Base-by-base conservation (phyloP, 2,113 vertebrate species). In the Barnardius zonarius region DNA sequence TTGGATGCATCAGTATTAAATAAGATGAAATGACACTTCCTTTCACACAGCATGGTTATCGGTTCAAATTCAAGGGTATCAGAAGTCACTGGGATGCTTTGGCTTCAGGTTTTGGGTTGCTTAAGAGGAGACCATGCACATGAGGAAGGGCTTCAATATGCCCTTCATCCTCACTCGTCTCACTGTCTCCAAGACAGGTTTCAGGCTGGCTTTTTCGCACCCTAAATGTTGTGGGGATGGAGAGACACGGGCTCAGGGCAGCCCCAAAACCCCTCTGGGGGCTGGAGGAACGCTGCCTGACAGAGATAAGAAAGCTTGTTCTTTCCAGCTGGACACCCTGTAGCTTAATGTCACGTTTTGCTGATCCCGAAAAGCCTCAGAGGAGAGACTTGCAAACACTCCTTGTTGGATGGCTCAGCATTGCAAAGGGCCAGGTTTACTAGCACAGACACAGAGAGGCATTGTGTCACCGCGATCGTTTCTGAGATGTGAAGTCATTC, bases 191-290 rank as follows among this genome's bases (percentile, higher is more conserved):
- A 85, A 28, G 44, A 6, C 24, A 55, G 54, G 24, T 51, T 82
- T 51, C 48, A 46, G 23, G 67, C 48, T 44, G 67, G 13, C 55
- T 3, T 7, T 16, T 85, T 10, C 41, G 27, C 39, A 20, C 39
- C 37, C 30, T 2, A 6, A 59, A 25, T 0, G 0, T 48, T 35
- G 9, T 0, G 0, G 54, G 41, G 24, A 41, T 0, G 2, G 30
- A 54, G 44, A 69, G 18, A 69, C 15, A 4, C 0, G 1, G 39
- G 41, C 39, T 67, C 46, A 63, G 63, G n/a, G 17, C 63, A 63
- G 79, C 59, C 63, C 77, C 18, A 23, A 3, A 39, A 7, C 20
- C 10, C 52, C 39, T 62, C 48, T 20, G 28, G 57, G 55, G 23
- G 33, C 78, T 81, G 46, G n/a, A 30, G 57, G 39, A 63, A 22